Evolutionary conservation across 2,888 invertebrate genomes (phyloP).

Genomic region (Rutpela maculata): DNA sequence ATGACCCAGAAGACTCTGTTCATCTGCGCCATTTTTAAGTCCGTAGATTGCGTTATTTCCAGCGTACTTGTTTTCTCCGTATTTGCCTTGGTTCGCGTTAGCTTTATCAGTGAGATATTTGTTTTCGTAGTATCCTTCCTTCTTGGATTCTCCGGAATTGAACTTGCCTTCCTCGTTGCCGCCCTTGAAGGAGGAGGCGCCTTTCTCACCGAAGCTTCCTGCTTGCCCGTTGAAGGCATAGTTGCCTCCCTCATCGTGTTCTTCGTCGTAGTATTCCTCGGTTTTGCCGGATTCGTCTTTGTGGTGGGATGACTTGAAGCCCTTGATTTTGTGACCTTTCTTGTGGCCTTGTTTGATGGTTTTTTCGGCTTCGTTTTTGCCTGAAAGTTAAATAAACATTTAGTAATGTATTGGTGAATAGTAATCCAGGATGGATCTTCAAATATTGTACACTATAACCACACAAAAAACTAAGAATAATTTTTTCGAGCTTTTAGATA

Average conservation of each 20-base stretch:
- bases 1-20: slow-evolving; percentile 79
- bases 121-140: slow-evolving; percentile 78
- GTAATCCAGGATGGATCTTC: too few relatives aligned
- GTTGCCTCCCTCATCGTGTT: slow-evolving; percentile 79
- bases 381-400: slow-evolving; percentile 49
- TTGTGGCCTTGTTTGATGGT: slow-evolving; percentile 78
- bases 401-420: background rate
- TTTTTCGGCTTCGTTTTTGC: slow-evolving; percentile 76
- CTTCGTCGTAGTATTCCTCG: slow-evolving; percentile 80
- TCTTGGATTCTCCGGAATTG: slow-evolving; percentile 77
- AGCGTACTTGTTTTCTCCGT: slow-evolving; percentile 78
- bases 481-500: too few relatives aligned
- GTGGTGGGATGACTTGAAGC: slow-evolving; percentile 80
- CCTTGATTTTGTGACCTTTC: slow-evolving; percentile 80
- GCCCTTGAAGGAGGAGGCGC: slow-evolving; percentile 77
- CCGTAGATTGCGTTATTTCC: slow-evolving; percentile 78
- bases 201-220: slow-evolving; percentile 77
- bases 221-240: slow-evolving; percentile 77
- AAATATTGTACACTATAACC: too few relatives aligned
- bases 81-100: slow-evolving; percentile 79
- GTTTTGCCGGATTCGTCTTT: slow-evolving; percentile 81
- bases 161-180: slow-evolving; percentile 78
- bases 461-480: too few relatives aligned
- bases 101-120: slow-evolving; percentile 77
- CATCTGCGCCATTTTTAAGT: slow-evolving; percentile 79